Evolutionary conservation across 2,797 vertebrate species (phyloP), one percentile per base, ranked within the genome.

Genomic region (Tangara arthus): DNA sequence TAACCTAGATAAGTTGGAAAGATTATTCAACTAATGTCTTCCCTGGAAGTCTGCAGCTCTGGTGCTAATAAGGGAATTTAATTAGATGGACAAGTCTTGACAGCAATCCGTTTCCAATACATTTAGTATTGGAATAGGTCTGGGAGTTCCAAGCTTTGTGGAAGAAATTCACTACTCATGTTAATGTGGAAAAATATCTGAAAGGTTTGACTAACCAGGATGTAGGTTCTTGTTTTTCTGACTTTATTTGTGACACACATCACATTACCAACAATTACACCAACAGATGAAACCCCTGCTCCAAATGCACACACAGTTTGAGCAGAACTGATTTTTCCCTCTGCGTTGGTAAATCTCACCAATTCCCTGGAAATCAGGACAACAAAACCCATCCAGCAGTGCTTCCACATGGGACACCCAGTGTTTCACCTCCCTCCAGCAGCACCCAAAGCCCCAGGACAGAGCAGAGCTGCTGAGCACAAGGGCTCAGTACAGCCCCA

Each of bases 11-110:
- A 82, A 90, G n/a, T 24, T 73, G 52, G 61, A 80, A 94, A 87
- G 89, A 91, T 91, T 81, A 93, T 86, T 94, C 59, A 72, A 76
- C 86, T 82, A 79, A 91, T 63, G 82, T 83, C 65, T 88, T 53
- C 91, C 34, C 66, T 68, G 82, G 44, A 93, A 86, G 70, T 79
- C 82, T 82, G 84, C 80, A 94, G 75, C 56, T 71, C 73, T 82
- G 27, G 59, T 75, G 87, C 73, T 95, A 94, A 94, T 90, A 93
- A 93, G 94, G 91, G 53, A 92, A 87, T 94, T 93, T 94, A 94
- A 97, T 96, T 88, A 96, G 87, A 88, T 79, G 73, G 91, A 96
- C 90, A 96, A 91, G 53, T 26, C 82, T 82, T 91, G 93, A 94
- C 94, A 95, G 87, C 75, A 93, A 96, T 93, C 90, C 80, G 0